Percentiles rank a stretch among this genome's conserved stretches.
Conservation (phyloP, 2,797 vertebrate species). For the Zenarchopterus dispar region DNA sequence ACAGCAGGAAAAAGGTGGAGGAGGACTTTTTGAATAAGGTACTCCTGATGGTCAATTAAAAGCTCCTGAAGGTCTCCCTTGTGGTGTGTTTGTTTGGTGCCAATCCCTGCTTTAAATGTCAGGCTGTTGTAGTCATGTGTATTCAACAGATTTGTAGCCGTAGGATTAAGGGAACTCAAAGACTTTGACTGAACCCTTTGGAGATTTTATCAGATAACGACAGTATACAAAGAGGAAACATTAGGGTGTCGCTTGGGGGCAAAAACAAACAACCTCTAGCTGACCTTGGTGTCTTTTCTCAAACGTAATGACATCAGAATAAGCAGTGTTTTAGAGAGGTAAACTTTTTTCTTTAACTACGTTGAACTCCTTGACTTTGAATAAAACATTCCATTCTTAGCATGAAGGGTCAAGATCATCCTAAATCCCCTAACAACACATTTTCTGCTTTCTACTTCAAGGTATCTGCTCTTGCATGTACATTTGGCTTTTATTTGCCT, state of each 20-base stretch:
- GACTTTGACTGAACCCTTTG: constrained; percentile 13
- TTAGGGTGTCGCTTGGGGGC: not conserved
- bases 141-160: constrained; percentile 32
- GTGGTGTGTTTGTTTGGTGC: constrained; percentile 56
- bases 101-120: constrained; percentile 41
- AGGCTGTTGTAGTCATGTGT: constrained; percentile 36
- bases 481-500: too few species aligned
- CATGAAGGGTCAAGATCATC: not conserved
- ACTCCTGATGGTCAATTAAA: constrained; percentile 49
- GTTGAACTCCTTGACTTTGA: too few species aligned
- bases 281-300: too few species aligned
- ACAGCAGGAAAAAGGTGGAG: not conserved
- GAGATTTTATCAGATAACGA: not conserved
- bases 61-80: constrained; percentile 50
- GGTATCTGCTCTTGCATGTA: not conserved
- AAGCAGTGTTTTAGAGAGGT: too few species aligned
- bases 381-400: too few species aligned
- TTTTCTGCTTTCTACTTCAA: not conserved
- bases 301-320: too few species aligned
- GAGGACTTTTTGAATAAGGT: constrained; percentile 10
- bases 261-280: not conserved
- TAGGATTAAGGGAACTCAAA: constrained; percentile 52
- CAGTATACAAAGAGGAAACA: constrained; percentile 4
- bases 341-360: too few species aligned
- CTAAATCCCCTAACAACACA: not conserved